Conservation (phyloP, 2,888 invertebrate species). For the Callimorpha dominula region DNA sequence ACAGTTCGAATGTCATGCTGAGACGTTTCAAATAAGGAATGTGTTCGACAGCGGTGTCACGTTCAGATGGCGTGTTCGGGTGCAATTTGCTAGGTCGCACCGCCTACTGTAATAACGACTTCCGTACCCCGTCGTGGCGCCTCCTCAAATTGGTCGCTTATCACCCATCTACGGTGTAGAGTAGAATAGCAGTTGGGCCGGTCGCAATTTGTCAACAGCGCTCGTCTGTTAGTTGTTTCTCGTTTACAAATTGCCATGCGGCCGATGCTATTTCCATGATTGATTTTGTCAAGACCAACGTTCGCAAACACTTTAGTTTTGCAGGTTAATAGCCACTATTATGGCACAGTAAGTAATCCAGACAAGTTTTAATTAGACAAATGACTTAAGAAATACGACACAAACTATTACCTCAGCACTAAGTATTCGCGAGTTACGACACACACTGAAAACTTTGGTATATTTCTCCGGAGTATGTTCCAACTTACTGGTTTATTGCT, state of each 20-base stretch:
- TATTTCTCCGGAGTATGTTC: constrained; percentile 79
- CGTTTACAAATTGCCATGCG: constrained; percentile 64
- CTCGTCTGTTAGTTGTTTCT: constrained; percentile 69
- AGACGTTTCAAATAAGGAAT: constrained; percentile 84
- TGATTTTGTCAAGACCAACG: constrained; percentile 36
- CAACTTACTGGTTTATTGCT: constrained; percentile 84
- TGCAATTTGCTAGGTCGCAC: constrained; percentile 83
- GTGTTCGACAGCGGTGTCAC: constrained; percentile 86
- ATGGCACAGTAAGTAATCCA: not conserved
- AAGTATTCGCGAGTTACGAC: constrained; percentile 71
- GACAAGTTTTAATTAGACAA: constrained; percentile 22
- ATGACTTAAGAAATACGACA: constrained; percentile 58
- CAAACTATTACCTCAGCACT: constrained; percentile 67
- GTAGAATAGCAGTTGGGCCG: constrained; percentile 80
- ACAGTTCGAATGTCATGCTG: constrained; percentile 74
- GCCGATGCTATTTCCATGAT: constrained; percentile 41
- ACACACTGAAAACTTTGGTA: constrained; percentile 78
- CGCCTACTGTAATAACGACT: constrained; percentile 87
- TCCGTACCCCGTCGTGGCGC: constrained; percentile 86
- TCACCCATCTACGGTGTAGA: constrained; percentile 84
- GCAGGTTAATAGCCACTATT: constrained; percentile 9
- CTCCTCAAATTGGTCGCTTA: constrained; percentile 87
- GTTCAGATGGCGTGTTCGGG: constrained; percentile 84
- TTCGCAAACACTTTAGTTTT: constrained; percentile 7
- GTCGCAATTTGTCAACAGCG: constrained; percentile 81